Evolutionary conservation across 2,888 invertebrate genomes (phyloP), one percentile per base, ranked within the genome.

Genomic region (Lithophane leautieri): DNA sequence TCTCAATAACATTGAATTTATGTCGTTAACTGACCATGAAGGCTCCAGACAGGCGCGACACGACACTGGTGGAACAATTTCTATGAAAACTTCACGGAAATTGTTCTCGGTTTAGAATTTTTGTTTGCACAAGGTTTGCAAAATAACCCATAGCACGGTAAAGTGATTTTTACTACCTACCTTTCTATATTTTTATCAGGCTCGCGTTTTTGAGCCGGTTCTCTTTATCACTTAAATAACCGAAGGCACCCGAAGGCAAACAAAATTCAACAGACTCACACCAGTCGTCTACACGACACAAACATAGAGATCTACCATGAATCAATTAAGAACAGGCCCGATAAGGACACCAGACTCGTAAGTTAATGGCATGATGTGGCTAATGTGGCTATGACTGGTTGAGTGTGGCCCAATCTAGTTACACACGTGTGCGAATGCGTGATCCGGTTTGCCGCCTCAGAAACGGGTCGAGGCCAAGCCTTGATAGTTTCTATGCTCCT

Each of bases 381-480:
- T 79, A 73, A 73, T 75, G 84, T 80, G 75, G 72, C 75, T 79
- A 73, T 76, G 73, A 73, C 80, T 78, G 78, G 85, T 84, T 80
- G 76, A 85, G 83, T 86, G 84, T 88, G 88, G 82, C 79, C 85
- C 78, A 89, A 89, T 88, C 90, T 85, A 89, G 90, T 87, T 62
- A 82, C 82, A 89, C 88, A 89, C 86, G 83, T 79, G 83, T 80
- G 79, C 60, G 66, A 81, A 81, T 89, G 86, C 73, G 89, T 90
- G 91, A 91, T 91, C 92, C 92, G 92, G 93, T 93, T 93, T 89
- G 88, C 75, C 84, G 83, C 81, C 83, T 74, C 77, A 82, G 86
- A 91, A 91, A 90, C 90, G 79, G 92, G 92, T 92, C 92, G 92
- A 92, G 92, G 91, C 81, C 90, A 77, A 76, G 73, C 78, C 85